Evolutionary conservation across 2,113 vertebrate species (phyloP).

Genomic region (Paramormyrops kingsleyae): DNA sequence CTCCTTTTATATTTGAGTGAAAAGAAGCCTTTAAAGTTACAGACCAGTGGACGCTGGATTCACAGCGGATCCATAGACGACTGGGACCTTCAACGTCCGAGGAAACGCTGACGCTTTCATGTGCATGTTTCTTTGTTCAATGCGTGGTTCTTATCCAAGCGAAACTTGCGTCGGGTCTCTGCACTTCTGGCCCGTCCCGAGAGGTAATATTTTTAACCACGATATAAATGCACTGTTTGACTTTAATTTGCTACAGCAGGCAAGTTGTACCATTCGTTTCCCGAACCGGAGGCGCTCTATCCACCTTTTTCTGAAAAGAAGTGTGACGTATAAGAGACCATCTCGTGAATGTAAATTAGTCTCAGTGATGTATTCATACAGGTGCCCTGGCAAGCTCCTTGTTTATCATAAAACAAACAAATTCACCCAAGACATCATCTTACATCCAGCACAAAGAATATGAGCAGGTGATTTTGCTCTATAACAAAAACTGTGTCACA

Average conservation of each 20-base stretch:
- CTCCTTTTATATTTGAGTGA: neutral
- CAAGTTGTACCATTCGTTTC: neutral
- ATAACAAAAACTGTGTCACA: neutral
- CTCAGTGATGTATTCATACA: slow-evolving; percentile 38
- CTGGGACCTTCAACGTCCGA: neutral
- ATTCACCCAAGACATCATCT: neutral
- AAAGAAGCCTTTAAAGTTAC: neutral
- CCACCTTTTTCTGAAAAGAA: neutral
- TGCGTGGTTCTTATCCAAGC: neutral
- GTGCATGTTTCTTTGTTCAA: neutral
- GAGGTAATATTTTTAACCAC: neutral
- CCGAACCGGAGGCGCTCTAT: slow-evolving; percentile 20
- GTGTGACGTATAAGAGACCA: neutral
- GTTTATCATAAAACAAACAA: slow-evolving; percentile 35
- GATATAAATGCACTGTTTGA: neutral
- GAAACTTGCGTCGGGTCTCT: neutral
- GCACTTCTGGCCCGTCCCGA: neutral
- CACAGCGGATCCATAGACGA: neutral
- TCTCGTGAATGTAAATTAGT: slow-evolving; percentile 20
- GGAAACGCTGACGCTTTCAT: neutral
- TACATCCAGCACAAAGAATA: neutral
- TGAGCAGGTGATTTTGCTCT: neutral
- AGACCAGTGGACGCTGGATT: neutral
- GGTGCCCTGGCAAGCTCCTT: slow-evolving; percentile 29
- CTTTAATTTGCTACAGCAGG: neutral